Percentiles rank a stretch among this genome's conserved stretches.
Conservation (phyloP, 2,888 invertebrate species). For the Tipula helvola region DNA sequence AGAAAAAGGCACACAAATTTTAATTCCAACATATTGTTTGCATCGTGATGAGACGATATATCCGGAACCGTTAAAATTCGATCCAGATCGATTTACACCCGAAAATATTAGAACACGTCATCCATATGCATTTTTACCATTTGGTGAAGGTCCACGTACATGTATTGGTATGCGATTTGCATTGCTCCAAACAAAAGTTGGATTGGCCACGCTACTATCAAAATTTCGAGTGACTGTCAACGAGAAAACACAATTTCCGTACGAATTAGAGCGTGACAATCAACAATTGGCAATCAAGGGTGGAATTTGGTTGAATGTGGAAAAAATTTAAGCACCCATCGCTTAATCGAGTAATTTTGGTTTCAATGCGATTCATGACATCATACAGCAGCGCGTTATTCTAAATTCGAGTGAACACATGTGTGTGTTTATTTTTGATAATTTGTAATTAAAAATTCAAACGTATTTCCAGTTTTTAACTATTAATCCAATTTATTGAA, state of each 20-base stretch:
- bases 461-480: not conserved
- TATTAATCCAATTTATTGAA: not conserved
- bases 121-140: constrained; percentile 29
- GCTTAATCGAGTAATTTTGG: no score
- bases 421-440: not conserved
- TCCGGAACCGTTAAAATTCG: constrained; percentile 33
- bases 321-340: not conserved
- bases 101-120: constrained; percentile 23
- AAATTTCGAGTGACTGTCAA: constrained; percentile 4
- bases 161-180: constrained; percentile 29
- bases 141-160: constrained; percentile 29
- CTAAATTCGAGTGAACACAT: not conserved
- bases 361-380: not conserved
- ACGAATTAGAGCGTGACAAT: constrained; percentile 4
- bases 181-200: constrained; percentile 26
- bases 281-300: constrained; percentile 14
- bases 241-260: not conserved
- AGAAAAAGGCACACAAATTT: constrained; percentile 26
- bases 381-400: not conserved
- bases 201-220: constrained; percentile 21
- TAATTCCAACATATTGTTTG: constrained; percentile 30
- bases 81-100: constrained; percentile 35
- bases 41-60: constrained; percentile 36
- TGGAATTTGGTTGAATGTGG: constrained; percentile 17
- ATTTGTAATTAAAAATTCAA: not conserved